phyloP scores from a whole-genome alignment of 2,888 invertebrate genomes.

The Drosophila testacea region DNA sequence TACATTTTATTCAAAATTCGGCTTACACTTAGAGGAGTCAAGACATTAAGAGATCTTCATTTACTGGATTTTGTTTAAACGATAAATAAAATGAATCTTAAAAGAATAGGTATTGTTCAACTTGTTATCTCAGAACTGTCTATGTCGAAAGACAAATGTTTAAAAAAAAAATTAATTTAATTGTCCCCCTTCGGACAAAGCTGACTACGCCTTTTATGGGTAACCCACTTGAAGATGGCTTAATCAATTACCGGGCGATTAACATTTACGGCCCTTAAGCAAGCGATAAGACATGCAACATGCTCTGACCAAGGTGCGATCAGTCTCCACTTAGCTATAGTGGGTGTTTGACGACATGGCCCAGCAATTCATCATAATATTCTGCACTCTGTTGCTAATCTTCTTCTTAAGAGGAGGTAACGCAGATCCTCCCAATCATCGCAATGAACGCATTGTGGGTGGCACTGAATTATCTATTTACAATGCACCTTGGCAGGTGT shows the following conservation, averaged over 20 bases:
- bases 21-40: too few relatives aligned
- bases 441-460: slow-evolving; percentile 73
- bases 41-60: too few relatives aligned
- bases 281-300: slow-evolving; percentile 31
- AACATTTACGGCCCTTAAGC: slow-evolving; percentile 56
- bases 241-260: slow-evolving; percentile 59
- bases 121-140: too few relatives aligned
- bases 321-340: slow-evolving; percentile 41
- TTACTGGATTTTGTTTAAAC: too few relatives aligned
- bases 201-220: background rate
- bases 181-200: background rate
- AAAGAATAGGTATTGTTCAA: background rate
- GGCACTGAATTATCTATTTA: slow-evolving; percentile 67
- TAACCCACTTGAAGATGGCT: slow-evolving; percentile 12
- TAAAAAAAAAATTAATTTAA: background rate
- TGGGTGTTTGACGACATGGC: slow-evolving; percentile 27
- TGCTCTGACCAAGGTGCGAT: slow-evolving; percentile 16
- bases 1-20: too few relatives aligned
- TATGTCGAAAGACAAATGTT: too few relatives aligned
- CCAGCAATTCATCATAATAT: background rate
- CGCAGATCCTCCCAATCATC: background rate
- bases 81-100: background rate
- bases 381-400: slow-evolving; percentile 6
- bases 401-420: background rate
- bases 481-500: slow-evolving; percentile 75